These are phyloP conservation scores for Phylloscopus whistleri DNA, from an alignment of 2,113 vertebrate genomes.

Conservation along the genomic window DNA sequence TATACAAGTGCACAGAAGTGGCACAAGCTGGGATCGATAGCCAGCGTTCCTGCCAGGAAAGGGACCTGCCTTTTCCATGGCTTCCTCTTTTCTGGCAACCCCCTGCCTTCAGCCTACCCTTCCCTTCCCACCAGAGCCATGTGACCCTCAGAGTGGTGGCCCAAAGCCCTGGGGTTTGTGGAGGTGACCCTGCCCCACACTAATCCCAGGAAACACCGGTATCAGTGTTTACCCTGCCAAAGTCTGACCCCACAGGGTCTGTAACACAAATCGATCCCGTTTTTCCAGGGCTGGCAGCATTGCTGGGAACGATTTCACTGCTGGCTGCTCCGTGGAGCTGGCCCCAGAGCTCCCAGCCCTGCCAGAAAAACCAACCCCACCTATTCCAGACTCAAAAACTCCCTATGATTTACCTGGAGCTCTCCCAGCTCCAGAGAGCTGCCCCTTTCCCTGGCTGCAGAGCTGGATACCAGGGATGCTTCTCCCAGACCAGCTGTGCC, in stretches of 20 bases:
- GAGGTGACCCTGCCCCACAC: not conserved
- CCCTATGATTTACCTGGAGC: not conserved
- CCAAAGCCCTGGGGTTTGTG: not conserved
- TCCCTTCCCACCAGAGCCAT: fast-evolving
- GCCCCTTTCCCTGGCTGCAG: not conserved
- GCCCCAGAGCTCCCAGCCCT: not conserved
- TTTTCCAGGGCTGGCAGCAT: not conserved
- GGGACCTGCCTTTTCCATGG: not conserved
- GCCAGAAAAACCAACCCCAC: not conserved
- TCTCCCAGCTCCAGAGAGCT: not conserved
- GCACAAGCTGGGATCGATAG: fast-evolving
- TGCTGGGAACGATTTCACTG: not conserved
- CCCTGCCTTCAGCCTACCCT: fast-evolving
- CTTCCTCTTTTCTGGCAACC: not conserved
- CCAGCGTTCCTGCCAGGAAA: fast-evolving
- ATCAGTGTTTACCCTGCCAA: slow-evolving; percentile 27
- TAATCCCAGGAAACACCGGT: not conserved
- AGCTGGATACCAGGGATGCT: not conserved
- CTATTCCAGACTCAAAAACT: not conserved
- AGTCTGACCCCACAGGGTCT: not conserved
- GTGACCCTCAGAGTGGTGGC: not conserved
- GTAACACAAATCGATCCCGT: fast-evolving
- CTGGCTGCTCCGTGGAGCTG: fast-evolving
- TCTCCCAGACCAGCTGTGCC: fast-evolving
- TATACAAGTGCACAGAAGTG: not conserved